Evolutionary conservation across 2,797 vertebrate genomes (phyloP), one percentile per base, ranked within the genome.

Genomic region (Erpetoichthys calabaricus): DNA sequence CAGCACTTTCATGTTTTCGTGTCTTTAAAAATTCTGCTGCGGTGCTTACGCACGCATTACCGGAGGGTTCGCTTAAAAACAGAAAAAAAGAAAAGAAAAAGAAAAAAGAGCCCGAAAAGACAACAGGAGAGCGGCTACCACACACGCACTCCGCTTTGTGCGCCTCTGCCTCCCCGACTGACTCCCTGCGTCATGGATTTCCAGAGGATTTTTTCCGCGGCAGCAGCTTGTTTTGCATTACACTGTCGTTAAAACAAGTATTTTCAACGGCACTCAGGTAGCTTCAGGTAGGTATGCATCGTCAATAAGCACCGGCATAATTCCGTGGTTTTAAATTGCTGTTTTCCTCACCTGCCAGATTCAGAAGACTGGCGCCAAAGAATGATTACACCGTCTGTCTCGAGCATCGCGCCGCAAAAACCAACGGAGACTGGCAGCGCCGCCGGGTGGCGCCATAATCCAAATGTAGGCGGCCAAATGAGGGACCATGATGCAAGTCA

Each of bases 291-390:
- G 62, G 65, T 63, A 62, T 64, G 25, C 67, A 74, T 77, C 68
- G 73, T 65, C 75, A 68, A 64, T 73, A 68, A 68, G 65, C 68
- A 70, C 69, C 63, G 69, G 73, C 76, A 73, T 79, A 75, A 63
- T 75, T 80, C 74, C 75, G 77, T 65, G 77, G 78, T 66, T 78
- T 80, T 72, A 83, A 86, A 86, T 86, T 78, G 76, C 73, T 84
- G 74, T 84, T 85, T 86, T 84, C 78, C 73, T 75, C 73, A 74
- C 74, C 70, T 71, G 62, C 65, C 66, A 70, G 70, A 66, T 62
- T 74, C 74, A 73, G 66, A 72, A 71, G 70, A 56, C 77, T 80
- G 84, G 83, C 84, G 83, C 82, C 84, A 69, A 62, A 52, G 60
- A 52, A 45, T 64, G 63, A 70, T 76, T 71, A 76, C 52, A 58